phyloP scores from a whole-genome alignment of 2,113 vertebrate species.

The Conger conger region DNA sequence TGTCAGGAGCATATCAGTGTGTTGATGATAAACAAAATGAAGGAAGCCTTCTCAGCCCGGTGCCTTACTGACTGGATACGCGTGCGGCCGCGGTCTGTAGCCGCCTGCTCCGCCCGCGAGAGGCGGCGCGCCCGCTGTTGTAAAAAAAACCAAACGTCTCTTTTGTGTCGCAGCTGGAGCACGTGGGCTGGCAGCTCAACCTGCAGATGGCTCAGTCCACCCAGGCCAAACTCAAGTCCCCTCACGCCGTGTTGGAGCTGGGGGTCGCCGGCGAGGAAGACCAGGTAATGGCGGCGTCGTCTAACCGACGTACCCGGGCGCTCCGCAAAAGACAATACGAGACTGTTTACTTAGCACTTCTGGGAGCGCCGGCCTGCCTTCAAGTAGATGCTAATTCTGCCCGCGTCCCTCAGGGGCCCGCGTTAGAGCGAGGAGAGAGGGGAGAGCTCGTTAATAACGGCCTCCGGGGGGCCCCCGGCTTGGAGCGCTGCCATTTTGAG shows the following conservation, averaged over 20 bases:
- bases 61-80: too few relatives aligned
- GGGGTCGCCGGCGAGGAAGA: conserved; percentile 81
- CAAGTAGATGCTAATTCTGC: conserved; percentile 54
- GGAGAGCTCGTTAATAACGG: conserved; percentile 59
- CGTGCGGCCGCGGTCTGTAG: too few relatives aligned
- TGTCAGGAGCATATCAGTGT: too few relatives aligned
- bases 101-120: too few relatives aligned
- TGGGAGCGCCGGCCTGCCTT: conserved; percentile 18
- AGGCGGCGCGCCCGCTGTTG: too few relatives aligned
- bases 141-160: too few relatives aligned
- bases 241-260: conserved; percentile 84
- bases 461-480: conserved; percentile 43
- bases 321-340: conserved; percentile 15
- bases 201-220: conserved; percentile 90
- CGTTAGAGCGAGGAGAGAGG: conserved; percentile 53
- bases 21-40: too few relatives aligned
- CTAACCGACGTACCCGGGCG: not conserved
- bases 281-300: conserved; percentile 70
- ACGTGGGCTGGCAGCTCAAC: conserved; percentile 90
- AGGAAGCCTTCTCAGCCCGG: too few relatives aligned
- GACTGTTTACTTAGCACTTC: conserved; percentile 26
- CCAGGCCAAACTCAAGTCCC: conserved; percentile 83
- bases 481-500: conserved; percentile 6
- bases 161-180: conserved; percentile 81
- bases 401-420: conserved; percentile 37